Conservation (phyloP, 2,797 vertebrate genomes). For the Acomys russatus region DNA sequence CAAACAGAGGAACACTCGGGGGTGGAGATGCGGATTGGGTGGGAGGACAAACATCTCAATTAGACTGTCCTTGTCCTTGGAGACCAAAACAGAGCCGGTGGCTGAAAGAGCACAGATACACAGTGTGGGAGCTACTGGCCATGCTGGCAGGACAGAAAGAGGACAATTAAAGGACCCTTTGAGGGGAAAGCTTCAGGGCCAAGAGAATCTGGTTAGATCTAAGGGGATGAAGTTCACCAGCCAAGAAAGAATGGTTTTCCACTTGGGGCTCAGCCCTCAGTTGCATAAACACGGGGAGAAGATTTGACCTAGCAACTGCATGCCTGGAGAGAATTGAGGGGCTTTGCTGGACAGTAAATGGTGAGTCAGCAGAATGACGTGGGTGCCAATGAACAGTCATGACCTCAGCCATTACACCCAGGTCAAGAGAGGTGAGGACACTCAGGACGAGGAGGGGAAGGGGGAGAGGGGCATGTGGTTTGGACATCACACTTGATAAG, state of each 20-base stretch:
- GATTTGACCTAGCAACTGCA: constrained; percentile 65
- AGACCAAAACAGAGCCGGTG: background rate
- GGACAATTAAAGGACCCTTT: constrained; percentile 6
- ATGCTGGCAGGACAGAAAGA: background rate
- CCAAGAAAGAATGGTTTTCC: constrained; percentile 49
- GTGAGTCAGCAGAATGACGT: background rate
- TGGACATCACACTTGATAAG: constrained; percentile 45
- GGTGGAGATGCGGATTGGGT: background rate
- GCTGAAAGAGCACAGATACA: background rate
- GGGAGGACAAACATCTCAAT: background rate
- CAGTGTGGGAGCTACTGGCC: background rate
- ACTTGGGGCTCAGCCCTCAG: background rate
- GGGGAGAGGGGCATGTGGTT: background rate
- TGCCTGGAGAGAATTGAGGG: constrained; percentile 25
- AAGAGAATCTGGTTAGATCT: background rate
- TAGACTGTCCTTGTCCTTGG: background rate
- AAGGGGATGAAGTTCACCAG: constrained; percentile 9
- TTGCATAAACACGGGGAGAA: constrained; percentile 52
- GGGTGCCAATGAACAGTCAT: constrained; percentile 41
- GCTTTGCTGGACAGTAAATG: constrained; percentile 1
- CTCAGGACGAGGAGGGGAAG: background rate
- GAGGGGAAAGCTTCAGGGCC: background rate
- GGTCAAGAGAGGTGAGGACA: constrained; percentile 66
- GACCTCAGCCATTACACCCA: constrained; percentile 27
- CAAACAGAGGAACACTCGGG: background rate